These are phyloP conservation scores for Luperina nickerlii DNA, from an alignment of 2,888 invertebrate genomes.

Conservation along the genomic window DNA sequence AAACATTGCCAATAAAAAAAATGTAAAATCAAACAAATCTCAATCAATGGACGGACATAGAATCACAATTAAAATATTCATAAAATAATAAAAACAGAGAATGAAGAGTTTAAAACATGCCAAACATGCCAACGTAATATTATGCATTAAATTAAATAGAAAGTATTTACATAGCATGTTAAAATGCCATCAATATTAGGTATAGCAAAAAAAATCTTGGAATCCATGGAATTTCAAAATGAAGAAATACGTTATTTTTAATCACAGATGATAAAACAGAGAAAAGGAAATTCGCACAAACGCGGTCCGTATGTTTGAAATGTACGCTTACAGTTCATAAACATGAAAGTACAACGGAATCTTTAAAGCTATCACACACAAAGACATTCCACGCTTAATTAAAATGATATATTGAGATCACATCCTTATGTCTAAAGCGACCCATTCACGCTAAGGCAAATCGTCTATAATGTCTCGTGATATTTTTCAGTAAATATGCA, in stretches of 20 bases:
- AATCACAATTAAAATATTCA: slow-evolving; percentile 66
- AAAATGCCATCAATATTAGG: not conserved
- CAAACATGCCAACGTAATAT: slow-evolving; percentile 16
- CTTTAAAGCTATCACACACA: slow-evolving; percentile 69
- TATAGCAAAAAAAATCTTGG: not conserved
- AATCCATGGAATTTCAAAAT: slow-evolving; percentile 1
- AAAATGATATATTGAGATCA: slow-evolving; percentile 82
- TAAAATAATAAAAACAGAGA: slow-evolving; percentile 40
- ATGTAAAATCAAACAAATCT: slow-evolving; percentile 48
- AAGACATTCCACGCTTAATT: slow-evolving; percentile 58
- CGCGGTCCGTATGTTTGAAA: slow-evolving; percentile 11
- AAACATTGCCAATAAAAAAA: slow-evolving; percentile 46
- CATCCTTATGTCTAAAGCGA: slow-evolving; percentile 70
- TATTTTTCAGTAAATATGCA: slow-evolving; percentile 24
- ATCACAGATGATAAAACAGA: not conserved
- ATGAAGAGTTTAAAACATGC: slow-evolving; percentile 15
- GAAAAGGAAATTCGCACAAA: slow-evolving; percentile 13
- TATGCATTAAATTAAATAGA: slow-evolving; percentile 26
- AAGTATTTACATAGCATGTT: not conserved
- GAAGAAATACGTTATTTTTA: not conserved
- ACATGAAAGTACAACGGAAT: slow-evolving; percentile 35
- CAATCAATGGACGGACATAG: slow-evolving; percentile 69
- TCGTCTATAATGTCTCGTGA: not conserved
- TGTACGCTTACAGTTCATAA: slow-evolving; percentile 35
- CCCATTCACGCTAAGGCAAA: slow-evolving; percentile 51